Evolutionary conservation across 2,888 invertebrate genomes (phyloP).

Genomic region (Gymnocheta viridis): DNA sequence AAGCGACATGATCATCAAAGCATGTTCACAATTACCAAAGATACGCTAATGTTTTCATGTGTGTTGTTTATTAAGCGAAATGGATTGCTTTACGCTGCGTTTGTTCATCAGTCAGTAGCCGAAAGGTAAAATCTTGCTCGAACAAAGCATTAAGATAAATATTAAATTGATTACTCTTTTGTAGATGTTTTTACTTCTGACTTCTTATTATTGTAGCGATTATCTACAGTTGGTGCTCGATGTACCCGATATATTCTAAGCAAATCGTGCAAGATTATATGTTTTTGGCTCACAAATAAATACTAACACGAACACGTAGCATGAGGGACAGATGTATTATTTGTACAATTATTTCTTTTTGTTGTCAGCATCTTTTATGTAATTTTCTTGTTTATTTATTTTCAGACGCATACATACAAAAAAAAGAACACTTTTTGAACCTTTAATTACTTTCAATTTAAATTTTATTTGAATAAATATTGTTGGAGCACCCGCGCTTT

Average conservation of each 20-base stretch:
- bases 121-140: conserved; percentile 1
- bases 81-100: background rate
- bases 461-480: conserved; percentile 40
- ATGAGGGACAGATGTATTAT: background rate
- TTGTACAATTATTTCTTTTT: background rate
- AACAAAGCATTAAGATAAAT: conserved; percentile 31
- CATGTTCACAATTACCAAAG: conserved; percentile 49
- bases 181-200: background rate
- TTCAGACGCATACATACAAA: background rate
- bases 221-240: background rate
- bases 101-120: conserved; percentile 23
- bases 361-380: conserved; percentile 16
- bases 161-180: conserved; percentile 25
- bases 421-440: conserved; percentile 39
- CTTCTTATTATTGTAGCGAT: background rate
- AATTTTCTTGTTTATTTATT: background rate
- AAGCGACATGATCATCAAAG: conserved; percentile 50
- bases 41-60: conserved; percentile 58
- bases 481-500: conserved; percentile 61
- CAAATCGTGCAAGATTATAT: background rate
- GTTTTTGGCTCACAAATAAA: too few relatives aligned
- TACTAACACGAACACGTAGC: background rate
- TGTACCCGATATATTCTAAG: background rate
- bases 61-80: background rate
- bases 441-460: conserved; percentile 58